Base-by-base conservation (phyloP, 2,888 invertebrate species). In the Andrena praecox region DNA sequence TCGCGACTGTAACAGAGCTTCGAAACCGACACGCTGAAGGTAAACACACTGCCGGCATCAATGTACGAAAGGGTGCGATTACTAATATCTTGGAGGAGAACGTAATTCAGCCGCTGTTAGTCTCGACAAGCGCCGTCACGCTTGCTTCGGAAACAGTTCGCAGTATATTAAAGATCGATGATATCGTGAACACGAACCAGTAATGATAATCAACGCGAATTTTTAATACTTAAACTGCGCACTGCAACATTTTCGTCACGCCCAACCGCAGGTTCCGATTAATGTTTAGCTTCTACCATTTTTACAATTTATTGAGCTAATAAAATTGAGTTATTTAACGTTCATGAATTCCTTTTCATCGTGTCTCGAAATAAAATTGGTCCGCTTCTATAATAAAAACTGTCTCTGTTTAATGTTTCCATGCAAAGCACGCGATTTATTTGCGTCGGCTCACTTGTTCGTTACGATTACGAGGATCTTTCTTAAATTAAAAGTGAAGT, bases 81-180 rank as follows among this genome's bases (percentile, higher is more conserved):
- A 98, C 99, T 1, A 98, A 99, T 94, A 99, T 99, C 94, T 95
- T 98, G 79, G 98, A 98, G 87, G 99, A 99, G 95, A 97, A 98
- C 95, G 99, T 99, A 78, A 97, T 99, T 79, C 99, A 99, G 94
- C 99, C 99, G 63, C 95, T 99, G 89, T 96, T 99, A 92, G 99
- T 99, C 71, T 98, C 98, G 77, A 97, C 97, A 69, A 98, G 98
- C 89, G 98, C 99, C 67, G 96, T 99, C 88, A 98, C 97, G 74
- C 96, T 99, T 90, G 97, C 99, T 84, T 97, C 99, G 0, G 99
- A 99, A 95, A 99, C 99, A 69, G 98, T 99, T 84, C 96, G 99
- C 91, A 98, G 98, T 90, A 99, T 99, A 94, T 96, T 99, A 93
- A 99, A 99, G 95, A 99, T 99, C 92, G 99, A 99, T 94, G 99